A percentile compares a stretch with the other conserved stretches of the same genome.
phyloP scores from a whole-genome alignment of 1,140 invertebrate species.

The Zaprionus vittiger region DNA sequence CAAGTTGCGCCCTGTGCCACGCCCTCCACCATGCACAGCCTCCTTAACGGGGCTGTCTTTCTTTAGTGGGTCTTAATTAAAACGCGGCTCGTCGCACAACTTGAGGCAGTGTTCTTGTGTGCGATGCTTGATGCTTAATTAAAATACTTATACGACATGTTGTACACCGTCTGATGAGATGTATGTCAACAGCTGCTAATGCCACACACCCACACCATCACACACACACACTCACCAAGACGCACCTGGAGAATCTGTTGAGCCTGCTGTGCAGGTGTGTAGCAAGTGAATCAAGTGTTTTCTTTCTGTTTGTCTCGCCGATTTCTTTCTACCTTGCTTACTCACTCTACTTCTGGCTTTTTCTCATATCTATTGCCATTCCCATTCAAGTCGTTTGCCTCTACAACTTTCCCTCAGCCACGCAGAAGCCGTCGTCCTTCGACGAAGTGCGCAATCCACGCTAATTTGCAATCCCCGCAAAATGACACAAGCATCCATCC shows the following conservation, averaged over 20 bases:
- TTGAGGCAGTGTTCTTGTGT: slow-evolving; percentile 59
- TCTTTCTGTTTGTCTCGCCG: slow-evolving; percentile 33
- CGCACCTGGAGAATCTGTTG: slow-evolving; percentile 40
- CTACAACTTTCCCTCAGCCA: background rate
- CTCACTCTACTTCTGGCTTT: background rate
- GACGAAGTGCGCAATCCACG: slow-evolving; percentile 69
- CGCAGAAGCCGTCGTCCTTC: background rate
- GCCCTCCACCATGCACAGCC: background rate
- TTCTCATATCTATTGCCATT: background rate
- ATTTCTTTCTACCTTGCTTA: slow-evolving; percentile 20
- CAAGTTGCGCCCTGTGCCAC: background rate
- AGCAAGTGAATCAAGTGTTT: slow-evolving; percentile 51
- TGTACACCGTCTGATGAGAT: slow-evolving; percentile 58
- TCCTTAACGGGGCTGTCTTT: slow-evolving; percentile 48
- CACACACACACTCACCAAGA: background rate
- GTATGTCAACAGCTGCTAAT: slow-evolving; percentile 75
- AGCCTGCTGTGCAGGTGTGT: slow-evolving; percentile 11
- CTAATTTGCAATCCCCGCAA: slow-evolving; percentile 68
- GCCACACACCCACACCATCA: slow-evolving; percentile 22
- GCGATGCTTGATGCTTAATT: slow-evolving; percentile 78
- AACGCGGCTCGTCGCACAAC: slow-evolving; percentile 66
- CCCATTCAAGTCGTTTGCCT: background rate
- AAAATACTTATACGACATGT: slow-evolving; percentile 82
- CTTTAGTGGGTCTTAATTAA: slow-evolving; percentile 79
- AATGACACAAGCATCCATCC: slow-evolving; percentile 49